Evolutionary conservation across 2,888 invertebrate species (phyloP).

Genomic region (Drosophila lutescens): DNA sequence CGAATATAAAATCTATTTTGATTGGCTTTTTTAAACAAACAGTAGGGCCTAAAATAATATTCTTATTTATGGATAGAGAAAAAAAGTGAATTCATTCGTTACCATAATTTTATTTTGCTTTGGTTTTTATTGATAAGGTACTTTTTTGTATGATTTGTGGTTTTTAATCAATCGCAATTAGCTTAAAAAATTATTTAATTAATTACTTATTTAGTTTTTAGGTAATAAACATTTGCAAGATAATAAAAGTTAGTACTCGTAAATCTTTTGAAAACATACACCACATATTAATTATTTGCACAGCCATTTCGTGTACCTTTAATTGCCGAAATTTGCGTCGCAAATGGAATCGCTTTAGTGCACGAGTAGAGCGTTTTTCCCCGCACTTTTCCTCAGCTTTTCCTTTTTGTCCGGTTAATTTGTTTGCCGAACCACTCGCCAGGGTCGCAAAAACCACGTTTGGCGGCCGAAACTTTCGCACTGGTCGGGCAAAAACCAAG

Average conservation of each 20-base stretch:
- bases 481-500: conserved; percentile 19
- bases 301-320: conserved; percentile 12
- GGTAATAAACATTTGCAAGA: not conserved
- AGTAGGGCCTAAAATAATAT: not conserved
- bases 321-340: conserved; percentile 24
- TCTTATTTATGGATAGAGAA: no score
- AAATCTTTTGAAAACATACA: conserved; percentile 4
- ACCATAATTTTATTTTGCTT: no score
- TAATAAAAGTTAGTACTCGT: not conserved
- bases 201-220: no score
- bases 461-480: not conserved
- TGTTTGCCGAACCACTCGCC: conserved; percentile 14
- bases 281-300: conserved; percentile 7
- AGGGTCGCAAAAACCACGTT: conserved; percentile 9
- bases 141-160: no score
- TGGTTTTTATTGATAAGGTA: no score
- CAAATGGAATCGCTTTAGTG: conserved; percentile 12
- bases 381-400: not conserved
- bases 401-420: conserved; percentile 13
- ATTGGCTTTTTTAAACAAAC: not conserved
- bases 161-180: no score
- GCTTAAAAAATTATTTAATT: no score
- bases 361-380: conserved; percentile 2
- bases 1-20: not conserved
- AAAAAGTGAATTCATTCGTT: no score